phyloP scores from a whole-genome alignment of 2,888 invertebrate genomes.

The Noctuana brunneofusca region DNA sequence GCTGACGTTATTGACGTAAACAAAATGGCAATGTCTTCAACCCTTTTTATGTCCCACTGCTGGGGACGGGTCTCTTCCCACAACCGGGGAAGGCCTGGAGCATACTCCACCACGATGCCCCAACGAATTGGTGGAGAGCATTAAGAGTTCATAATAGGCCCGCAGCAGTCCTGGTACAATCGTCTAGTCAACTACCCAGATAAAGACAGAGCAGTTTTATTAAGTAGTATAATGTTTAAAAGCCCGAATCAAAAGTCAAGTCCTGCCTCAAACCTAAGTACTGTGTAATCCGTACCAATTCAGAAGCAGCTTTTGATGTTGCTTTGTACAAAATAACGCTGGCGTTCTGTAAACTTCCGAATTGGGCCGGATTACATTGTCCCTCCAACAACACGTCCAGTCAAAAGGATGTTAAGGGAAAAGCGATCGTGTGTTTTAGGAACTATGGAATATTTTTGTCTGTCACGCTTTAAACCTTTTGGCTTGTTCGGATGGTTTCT shows the following conservation, averaged over 20 bases:
- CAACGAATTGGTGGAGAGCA: too few relatives aligned
- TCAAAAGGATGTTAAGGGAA: slow-evolving; percentile 50
- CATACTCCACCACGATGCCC: too few relatives aligned
- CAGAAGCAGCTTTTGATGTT: slow-evolving; percentile 62
- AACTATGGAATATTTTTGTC: slow-evolving; percentile 34
- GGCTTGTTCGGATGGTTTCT: slow-evolving; percentile 46
- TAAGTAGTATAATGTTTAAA: slow-evolving; percentile 35
- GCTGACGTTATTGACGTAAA: too few relatives aligned
- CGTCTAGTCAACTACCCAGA: slow-evolving; percentile 39
- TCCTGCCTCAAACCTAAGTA: slow-evolving; percentile 38
- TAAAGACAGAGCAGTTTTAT: slow-evolving; percentile 39
- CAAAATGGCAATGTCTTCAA: too few relatives aligned
- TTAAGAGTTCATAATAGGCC: too few relatives aligned
- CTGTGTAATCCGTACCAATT: slow-evolving; percentile 51
- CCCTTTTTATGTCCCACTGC: too few relatives aligned
- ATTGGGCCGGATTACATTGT: slow-evolving; percentile 55
- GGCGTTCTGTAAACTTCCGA: slow-evolving; percentile 49
- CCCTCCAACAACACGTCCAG: slow-evolving; percentile 61
- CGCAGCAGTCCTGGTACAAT: slow-evolving; percentile 29
- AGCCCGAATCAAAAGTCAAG: slow-evolving; percentile 37
- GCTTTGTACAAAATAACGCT: slow-evolving; percentile 51
- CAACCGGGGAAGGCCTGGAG: too few relatives aligned
- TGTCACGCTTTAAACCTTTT: slow-evolving; percentile 41
- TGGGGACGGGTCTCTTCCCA: too few relatives aligned
- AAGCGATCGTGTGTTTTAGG: slow-evolving; percentile 38